Conservation (phyloP, 1,140 invertebrate genomes). For the Brachionus sp. region DNA sequence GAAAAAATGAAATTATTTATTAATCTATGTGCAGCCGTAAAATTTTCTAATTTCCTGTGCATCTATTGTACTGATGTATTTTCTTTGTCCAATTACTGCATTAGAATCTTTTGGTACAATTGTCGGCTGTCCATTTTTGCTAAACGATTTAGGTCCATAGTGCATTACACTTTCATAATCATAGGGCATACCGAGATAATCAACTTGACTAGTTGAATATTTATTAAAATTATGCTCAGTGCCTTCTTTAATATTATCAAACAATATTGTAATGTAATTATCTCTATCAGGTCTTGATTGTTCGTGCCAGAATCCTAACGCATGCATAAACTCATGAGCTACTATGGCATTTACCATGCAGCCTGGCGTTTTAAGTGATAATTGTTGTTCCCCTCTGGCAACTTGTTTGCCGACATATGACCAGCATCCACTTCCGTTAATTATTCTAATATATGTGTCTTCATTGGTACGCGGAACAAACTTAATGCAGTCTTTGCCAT, state of each 20-base stretch:
- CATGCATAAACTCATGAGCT: constrained; percentile 41
- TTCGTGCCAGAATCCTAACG: constrained; percentile 43
- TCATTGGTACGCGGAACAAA: constrained; percentile 30
- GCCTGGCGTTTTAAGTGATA: constrained; percentile 16
- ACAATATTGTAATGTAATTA: background rate
- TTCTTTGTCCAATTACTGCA: constrained; percentile 34
- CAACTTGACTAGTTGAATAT: background rate
- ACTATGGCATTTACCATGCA: constrained; percentile 40
- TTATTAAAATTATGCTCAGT: constrained; percentile 36
- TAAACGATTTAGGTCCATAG: constrained; percentile 73
- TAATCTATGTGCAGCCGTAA: constrained; percentile 28
- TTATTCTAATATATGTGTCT: constrained; percentile 21
- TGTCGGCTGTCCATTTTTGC: constrained; percentile 67
- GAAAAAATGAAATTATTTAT: too few species aligned
- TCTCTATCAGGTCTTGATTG: constrained; percentile 46
- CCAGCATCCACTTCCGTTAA: constrained; percentile 38
- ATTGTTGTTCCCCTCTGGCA: background rate
- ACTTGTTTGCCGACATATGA: constrained; percentile 41
- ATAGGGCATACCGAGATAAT: constrained; percentile 60
- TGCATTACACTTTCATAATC: constrained; percentile 81
- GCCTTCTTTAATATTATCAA: background rate
- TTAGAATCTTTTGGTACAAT: constrained; percentile 44
- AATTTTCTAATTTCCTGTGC: background rate
- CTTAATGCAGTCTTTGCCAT: constrained; percentile 13
- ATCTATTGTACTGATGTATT: constrained; percentile 13